Evolutionary conservation across 2,888 invertebrate species (phyloP), one percentile per base, ranked within the genome.

Genomic region (Mamestra brassicae): DNA sequence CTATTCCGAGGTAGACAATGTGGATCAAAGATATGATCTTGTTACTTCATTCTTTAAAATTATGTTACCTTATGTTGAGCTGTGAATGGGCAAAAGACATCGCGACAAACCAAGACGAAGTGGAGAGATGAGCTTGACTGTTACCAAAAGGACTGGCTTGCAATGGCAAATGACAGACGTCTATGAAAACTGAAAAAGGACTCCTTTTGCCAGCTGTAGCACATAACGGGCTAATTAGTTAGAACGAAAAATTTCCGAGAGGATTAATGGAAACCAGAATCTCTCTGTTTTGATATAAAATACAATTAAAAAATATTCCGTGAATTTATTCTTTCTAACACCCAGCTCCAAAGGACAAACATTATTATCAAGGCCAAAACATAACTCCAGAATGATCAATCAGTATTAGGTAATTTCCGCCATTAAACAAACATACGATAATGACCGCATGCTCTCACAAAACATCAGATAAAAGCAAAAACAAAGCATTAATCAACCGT

Each of bases 401-500:
- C 67, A 62, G 15, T 13, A 26, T 63, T 67, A 26, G 26, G 26
- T 26, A 68, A 64, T 64, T 7, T 52, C 60, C 4, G 11, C 7
- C 47, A 15, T 42, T 57, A 57, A 6, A 34, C 13, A 38, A 7
- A 62, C 60, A 62, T 42, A 61, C 7, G 55, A 45, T 71, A 68
- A 61, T 45, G 15, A 45, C 17, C 66, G 54, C 34, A 38, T 52
- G 17, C 52, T 55, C 70, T 72, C 54, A 50, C 50, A 61, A 67
- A 74, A 57, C n/a, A 64, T 47, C 55, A 71, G 42, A 45, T 68
- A 65, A 52, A 65, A 55, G 50, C 57, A 38, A 71, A 79, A 84
- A 84, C 75, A 73, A 54, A 69, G 10, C 65, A 69, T 83, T 78
- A 42, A 83, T 85, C 63, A 83, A 81, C 72, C n/a, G 15, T 71